A percentile compares a stretch with the other conserved stretches of the same genome.
phyloP scores from a whole-genome alignment of 2,888 invertebrate genomes.

The Tromatobia lineatoria region DNA sequence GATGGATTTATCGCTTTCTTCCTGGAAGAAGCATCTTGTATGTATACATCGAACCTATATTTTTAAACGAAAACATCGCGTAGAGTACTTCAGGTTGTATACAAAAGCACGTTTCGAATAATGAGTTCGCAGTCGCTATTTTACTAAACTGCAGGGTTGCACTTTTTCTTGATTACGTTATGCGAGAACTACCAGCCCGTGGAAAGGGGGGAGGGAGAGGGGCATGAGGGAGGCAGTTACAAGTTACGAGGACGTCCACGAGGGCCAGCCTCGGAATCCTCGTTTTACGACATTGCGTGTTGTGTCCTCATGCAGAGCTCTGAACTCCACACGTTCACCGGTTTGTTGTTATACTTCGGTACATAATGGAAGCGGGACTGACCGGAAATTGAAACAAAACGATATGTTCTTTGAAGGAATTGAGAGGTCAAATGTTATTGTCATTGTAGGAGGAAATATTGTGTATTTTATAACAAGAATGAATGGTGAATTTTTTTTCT shows the following conservation, averaged over 20 bases:
- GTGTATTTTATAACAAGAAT: not conserved
- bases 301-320: conserved; percentile 14
- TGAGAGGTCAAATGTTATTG: conserved; percentile 49
- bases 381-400: conserved; percentile 58
- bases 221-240: conserved; percentile 1
- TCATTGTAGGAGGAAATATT: conserved; percentile 26
- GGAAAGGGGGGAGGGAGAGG: not conserved
- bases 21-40: not conserved
- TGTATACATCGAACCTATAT: not conserved
- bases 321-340: conserved; percentile 7
- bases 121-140: not conserved
- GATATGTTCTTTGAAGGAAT: conserved; percentile 36
- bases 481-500: not conserved
- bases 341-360: not conserved
- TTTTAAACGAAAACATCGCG: not conserved
- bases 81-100: not conserved
- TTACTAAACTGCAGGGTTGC: conserved; percentile 30
- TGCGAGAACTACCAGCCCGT: not conserved
- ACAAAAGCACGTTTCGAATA: not conserved
- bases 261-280: conserved; percentile 24
- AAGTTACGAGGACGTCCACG: conserved; percentile 44
- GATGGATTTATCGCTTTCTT: not conserved
- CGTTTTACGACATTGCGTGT: conserved; percentile 45
- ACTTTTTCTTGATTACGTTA: conserved; percentile 44
- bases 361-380: conserved; percentile 6